These are phyloP conservation scores for Spinus pinus DNA, from an alignment of 2,797 vertebrate genomes.

Conservation along the genomic window DNA sequence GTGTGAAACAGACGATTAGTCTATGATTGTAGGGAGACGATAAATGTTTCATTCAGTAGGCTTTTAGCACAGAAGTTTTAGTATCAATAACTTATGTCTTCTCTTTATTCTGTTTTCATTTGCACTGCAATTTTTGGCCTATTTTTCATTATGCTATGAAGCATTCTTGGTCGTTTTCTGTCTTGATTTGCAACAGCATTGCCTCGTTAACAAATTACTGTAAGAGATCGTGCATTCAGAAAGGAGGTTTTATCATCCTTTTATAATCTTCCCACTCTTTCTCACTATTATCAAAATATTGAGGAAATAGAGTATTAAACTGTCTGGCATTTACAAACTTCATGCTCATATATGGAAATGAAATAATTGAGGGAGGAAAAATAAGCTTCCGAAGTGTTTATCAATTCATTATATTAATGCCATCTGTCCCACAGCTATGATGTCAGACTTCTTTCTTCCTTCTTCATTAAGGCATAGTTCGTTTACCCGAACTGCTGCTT, in stretches of 20 bases:
- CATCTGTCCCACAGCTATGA: conserved; percentile 52
- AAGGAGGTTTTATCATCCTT: conserved; percentile 14
- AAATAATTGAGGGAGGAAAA: conserved; percentile 56
- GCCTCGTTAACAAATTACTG: conserved; percentile 55
- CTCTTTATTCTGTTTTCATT: conserved; percentile 46
- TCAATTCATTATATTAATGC: conserved; percentile 62
- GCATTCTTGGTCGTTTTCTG: conserved; percentile 6
- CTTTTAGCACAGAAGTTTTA: conserved; percentile 52
- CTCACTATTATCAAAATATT: conserved; percentile 35
- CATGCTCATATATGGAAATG: background rate
- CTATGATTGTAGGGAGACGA: conserved; percentile 15
- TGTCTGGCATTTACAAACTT: conserved; percentile 4
- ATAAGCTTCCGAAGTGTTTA: conserved; percentile 58
- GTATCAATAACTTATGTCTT: conserved; percentile 58
- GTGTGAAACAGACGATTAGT: conserved; percentile 39
- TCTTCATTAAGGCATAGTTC: conserved; percentile 60
- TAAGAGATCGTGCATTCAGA: background rate
- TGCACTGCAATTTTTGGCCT: conserved; percentile 29
- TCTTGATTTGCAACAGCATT: conserved; percentile 42
- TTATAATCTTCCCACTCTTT: conserved; percentile 20
- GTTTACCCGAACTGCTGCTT: conserved; percentile 64
- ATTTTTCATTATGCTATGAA: conserved; percentile 35
- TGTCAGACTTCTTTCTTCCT: conserved; percentile 36
- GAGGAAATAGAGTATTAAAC: conserved; percentile 15
- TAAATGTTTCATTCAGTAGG: conserved; percentile 44